Evolutionary conservation across 2,113 vertebrate species (phyloP), one percentile per base, ranked within the genome.

Genomic region (Rynchops niger): DNA sequence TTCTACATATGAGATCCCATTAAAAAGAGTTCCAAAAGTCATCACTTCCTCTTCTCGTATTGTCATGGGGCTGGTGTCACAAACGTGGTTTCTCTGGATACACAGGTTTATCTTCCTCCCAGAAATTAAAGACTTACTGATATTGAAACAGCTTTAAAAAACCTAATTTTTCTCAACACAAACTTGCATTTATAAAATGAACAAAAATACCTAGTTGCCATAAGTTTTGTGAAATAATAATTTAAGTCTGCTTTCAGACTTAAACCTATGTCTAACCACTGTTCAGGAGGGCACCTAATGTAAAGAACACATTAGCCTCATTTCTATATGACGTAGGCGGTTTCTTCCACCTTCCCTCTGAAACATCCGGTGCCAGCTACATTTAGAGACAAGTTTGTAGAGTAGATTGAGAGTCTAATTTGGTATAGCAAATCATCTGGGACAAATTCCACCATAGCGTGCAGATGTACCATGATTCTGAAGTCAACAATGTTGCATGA

Each of bases 321-420:
- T 70, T 88, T 78, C 71, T 66, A 0, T 63, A n/a, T 16, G 38
- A 81, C 58, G 17, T 77, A 93, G 88, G 63, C 77, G 86, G 38
- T n/a, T 96, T 66, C 63, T 79, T 86, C 50, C 18, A 67, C 63
- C 79, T 95, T 88, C 47, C 59, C 42, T 90, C 74, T 67, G 45
- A 90, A 96, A 90, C 92, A 94, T 47, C 85, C 94, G 85, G 74
- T 81, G 76, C 59, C 83, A 59, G 76, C 88, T 81, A 55, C 2
- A 2, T 76, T 93, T 45, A 66, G 71, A 92, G 50, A 85, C 34
- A 88, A 58, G 50, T 69, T 15, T 52, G 49, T 36, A 78, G n/a
- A 83, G 42, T 43, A 93, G 92, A 90, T 55, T 70, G 82, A 93
- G 86, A 82, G 45, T 61, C 42, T 86, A 82, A 92, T 81, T 66